Evolutionary conservation across 1,140 invertebrate genomes (phyloP), one percentile per base, ranked within the genome.

Genomic region (Harlomillsia oculata): DNA sequence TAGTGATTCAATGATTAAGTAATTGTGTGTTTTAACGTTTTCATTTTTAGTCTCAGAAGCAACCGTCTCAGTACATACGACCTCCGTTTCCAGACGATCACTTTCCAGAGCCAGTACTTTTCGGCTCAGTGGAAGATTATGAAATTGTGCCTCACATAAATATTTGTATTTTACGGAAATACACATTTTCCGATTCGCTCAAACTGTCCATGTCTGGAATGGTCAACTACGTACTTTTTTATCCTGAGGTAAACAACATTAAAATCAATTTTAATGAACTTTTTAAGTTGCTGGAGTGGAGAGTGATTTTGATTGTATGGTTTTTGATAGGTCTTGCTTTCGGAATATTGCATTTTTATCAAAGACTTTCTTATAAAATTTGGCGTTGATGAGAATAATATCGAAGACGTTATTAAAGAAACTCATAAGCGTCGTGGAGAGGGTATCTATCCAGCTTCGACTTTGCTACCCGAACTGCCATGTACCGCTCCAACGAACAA

Each of bases 331-430:
- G 51, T 49, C 16, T 28, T 60, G 1, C 32, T 41, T 18, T 25
- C 34, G 3, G 44, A 49, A 13, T 20, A 11, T 0, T 55, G 45
- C 32, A 23, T 32, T 23, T 60, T 60, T 41, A 48, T 60, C 13
- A 40, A 55, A 16, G 53, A 60, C 13, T 60, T 60, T 53, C 32
- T 60, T 3, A 21, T 60, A 4, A 53, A 55, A 32, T 55, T 55
- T 18, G 52, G 58, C 8, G 53, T 51, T 14, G 9, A 21, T 3
- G 34, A 39, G 1, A 37, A 60, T 3, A 43, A 29, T 21, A 44
- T 60, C 14, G 53, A 51, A 8, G 36, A 54, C n/a, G 55, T 40
- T 25, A 53, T 55, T 18, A 50, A 41, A 37, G 28, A 37, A 32
- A 53, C 57, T 11, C 52, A 34, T 43, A 23, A n/a, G 4, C 29